Percentiles rank a stretch among this genome's conserved stretches.
Evolutionary conservation across 2,888 invertebrate genomes (phyloP).

Genomic region (Mayetiola destructor): DNA sequence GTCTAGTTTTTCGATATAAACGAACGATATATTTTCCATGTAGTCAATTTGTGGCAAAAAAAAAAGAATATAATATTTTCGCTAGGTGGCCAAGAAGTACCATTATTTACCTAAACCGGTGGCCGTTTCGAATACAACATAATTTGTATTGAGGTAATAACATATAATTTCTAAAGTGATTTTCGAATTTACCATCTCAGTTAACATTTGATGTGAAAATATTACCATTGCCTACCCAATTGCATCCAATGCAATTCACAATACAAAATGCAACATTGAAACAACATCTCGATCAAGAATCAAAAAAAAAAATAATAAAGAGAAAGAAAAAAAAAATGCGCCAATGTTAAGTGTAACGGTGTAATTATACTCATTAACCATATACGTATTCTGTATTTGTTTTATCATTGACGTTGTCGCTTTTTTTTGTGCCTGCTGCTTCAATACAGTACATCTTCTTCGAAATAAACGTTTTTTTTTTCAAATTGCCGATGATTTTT

Average conservation of each 20-base stretch:
- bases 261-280: neutral
- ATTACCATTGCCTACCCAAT: neutral
- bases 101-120: too few species aligned
- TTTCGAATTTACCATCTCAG: too few species aligned
- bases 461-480: neutral
- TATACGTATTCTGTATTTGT: conserved; percentile 4
- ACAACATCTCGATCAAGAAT: neutral
- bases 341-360: conserved; percentile 6
- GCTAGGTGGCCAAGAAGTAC: too few species aligned
- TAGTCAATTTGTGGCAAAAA: too few species aligned
- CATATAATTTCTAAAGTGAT: neutral
- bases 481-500: neutral
- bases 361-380: conserved; percentile 10
- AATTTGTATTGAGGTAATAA: too few species aligned
- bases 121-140: too few species aligned
- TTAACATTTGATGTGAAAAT: neutral
- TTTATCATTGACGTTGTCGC: conserved; percentile 5
- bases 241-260: neutral
- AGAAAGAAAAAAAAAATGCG: too few species aligned
- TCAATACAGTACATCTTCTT: neutral
- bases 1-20: too few species aligned
- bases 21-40: too few species aligned
- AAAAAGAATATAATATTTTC: too few species aligned
- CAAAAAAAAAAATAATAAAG: neutral
- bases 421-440: too few species aligned